Percentiles rank a stretch among this genome's conserved stretches.
These are phyloP conservation scores for Strix aluco DNA, from an alignment of 2,113 vertebrate species.

Conservation along the genomic window DNA sequence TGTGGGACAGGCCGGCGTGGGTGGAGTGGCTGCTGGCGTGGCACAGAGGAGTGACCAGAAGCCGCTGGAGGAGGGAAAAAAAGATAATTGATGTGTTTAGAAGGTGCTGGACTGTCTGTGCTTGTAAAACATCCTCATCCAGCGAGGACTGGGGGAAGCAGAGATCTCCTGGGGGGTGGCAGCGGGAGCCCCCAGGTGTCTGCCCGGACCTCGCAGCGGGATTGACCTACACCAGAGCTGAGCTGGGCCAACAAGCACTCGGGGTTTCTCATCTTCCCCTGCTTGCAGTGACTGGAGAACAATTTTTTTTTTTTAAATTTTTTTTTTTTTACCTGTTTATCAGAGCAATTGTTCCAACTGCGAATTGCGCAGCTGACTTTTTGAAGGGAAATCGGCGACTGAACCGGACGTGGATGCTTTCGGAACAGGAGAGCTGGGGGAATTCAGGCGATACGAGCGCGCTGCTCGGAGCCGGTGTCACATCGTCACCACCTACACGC, in stretches of 20 bases:
- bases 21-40: neutral
- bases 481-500: neutral
- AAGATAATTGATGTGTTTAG: neutral
- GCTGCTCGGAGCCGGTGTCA: fast-evolving
- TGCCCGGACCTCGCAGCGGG: neutral
- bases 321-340: neutral
- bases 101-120: neutral
- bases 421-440: fast-evolving
- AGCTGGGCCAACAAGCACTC: neutral
- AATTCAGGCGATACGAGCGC: fast-evolving
- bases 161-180: neutral
- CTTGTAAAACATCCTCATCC: neutral
- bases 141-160: neutral
- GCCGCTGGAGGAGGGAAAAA: too few relatives aligned
- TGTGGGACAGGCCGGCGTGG: fast-evolving
- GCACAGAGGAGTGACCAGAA: neutral
- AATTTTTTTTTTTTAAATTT: neutral
- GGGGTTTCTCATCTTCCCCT: neutral
- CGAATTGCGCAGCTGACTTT: neutral
- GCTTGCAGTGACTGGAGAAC: neutral
- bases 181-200: fast-evolving
- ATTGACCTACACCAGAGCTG: neutral
- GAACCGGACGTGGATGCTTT: fast-evolving
- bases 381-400: neutral
- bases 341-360: neutral